Conservation (phyloP, 2,113 vertebrate species). For the Otus sunia region DNA sequence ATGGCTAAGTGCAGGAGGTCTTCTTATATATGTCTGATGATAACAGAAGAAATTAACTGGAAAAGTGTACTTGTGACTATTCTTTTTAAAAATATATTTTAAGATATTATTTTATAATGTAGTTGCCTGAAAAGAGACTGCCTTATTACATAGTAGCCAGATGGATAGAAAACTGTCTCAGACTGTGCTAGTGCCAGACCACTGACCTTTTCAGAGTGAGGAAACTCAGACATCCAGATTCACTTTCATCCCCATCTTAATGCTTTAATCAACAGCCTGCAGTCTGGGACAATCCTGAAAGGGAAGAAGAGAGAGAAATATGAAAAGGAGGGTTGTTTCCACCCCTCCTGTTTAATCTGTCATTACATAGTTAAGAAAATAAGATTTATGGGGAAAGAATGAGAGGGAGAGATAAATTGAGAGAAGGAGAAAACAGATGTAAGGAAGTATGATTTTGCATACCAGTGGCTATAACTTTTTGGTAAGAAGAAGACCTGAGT, state of each 20-base stretch:
- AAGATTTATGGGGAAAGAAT: neutral
- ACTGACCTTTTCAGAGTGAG: neutral
- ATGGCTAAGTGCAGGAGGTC: neutral
- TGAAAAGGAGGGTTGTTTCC: neutral
- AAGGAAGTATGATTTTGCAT: neutral
- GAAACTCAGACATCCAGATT: neutral
- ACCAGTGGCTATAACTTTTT: neutral
- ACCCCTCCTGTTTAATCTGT: neutral
- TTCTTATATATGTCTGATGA: neutral
- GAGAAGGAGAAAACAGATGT: neutral
- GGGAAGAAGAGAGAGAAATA: neutral
- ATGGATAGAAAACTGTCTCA: neutral
- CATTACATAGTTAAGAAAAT: neutral
- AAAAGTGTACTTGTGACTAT: neutral
- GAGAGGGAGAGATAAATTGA: neutral
- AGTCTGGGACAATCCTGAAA: neutral
- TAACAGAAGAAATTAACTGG: neutral
- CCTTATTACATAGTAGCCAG: neutral
- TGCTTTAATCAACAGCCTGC: neutral
- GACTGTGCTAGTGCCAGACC: neutral
- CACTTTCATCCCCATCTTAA: neutral
- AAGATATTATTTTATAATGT: neutral
- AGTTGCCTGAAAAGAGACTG: neutral
- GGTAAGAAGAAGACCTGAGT: neutral
- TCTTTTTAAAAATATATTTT: neutral